These are phyloP conservation scores for Tiliacea citrago DNA, from an alignment of 2,888 invertebrate species.

Conservation along the genomic window DNA sequence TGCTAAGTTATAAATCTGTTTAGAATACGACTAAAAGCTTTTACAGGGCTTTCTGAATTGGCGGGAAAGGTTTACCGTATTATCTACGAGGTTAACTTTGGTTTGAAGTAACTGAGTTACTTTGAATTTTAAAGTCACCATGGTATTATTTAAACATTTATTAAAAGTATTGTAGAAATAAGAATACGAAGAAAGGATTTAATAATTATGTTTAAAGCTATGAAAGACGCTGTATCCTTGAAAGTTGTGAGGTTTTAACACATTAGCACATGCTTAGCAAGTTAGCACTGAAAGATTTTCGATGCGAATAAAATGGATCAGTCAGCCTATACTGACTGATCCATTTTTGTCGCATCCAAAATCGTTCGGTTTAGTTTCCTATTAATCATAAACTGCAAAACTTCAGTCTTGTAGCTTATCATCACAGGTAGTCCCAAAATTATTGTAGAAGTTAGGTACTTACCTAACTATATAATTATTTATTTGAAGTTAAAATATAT, in stretches of 20 bases:
- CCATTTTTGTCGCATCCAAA: too few species aligned
- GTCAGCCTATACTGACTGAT: background rate
- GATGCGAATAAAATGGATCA: slow-evolving; percentile 6
- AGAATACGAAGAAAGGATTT: background rate
- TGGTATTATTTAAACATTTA: slow-evolving; percentile 7
- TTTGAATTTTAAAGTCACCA: slow-evolving; percentile 23
- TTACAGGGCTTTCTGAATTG: slow-evolving; percentile 70
- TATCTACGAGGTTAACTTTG: slow-evolving; percentile 50
- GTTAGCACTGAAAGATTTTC: background rate
- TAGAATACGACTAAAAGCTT: slow-evolving; percentile 60
- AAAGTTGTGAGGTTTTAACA: background rate
- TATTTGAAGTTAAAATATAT: slow-evolving; percentile 49
- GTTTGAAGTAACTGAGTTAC: slow-evolving; percentile 15
- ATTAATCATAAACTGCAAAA: slow-evolving; percentile 48
- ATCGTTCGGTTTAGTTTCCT: background rate
- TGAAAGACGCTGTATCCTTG: background rate
- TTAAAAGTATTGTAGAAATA: background rate
- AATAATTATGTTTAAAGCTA: background rate
- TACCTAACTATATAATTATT: background rate
- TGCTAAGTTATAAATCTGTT: background rate
- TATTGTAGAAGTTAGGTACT: slow-evolving; percentile 22
- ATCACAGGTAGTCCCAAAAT: slow-evolving; percentile 49
- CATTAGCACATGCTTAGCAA: background rate
- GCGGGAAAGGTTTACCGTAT: slow-evolving; percentile 79
- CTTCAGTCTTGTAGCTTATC: slow-evolving; percentile 21